phyloP scores from a whole-genome alignment of 2,113 vertebrate genomes.

The Tympanuchus pallidicinctus region DNA sequence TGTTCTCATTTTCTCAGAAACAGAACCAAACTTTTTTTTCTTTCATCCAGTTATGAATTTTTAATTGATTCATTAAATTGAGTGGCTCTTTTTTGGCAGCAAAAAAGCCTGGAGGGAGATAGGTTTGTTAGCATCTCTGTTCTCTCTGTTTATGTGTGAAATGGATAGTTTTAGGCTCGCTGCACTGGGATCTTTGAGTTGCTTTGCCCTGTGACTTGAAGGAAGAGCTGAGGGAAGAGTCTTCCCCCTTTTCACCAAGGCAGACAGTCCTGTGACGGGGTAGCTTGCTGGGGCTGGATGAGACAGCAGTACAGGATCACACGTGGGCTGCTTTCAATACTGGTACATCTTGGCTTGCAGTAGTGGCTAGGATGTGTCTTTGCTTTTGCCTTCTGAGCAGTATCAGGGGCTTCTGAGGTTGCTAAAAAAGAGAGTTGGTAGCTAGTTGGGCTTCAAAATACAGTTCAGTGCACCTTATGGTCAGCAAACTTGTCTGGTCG shows the following conservation, averaged over 20 bases:
- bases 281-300: neutral
- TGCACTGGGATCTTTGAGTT: neutral
- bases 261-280: fast-evolving
- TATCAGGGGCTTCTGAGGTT: neutral
- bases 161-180: constrained; percentile 22
- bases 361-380: neutral
- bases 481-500: fast-evolving
- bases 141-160: constrained; percentile 31
- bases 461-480: fast-evolving
- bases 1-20: constrained; percentile 56
- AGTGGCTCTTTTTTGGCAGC: constrained; percentile 53
- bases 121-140: constrained; percentile 39
- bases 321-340: neutral
- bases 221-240: neutral
- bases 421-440: neutral
- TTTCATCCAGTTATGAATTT: constrained; percentile 64
- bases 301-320: neutral
- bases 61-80: constrained; percentile 66
- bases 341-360: neutral
- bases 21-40: constrained; percentile 11
- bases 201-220: neutral
- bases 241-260: neutral
- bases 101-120: constrained; percentile 29
- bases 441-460: neutral
- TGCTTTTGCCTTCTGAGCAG: neutral